These are phyloP conservation scores for Microcebus griseorufus DNA, from an alignment of 2,113 vertebrate genomes.

Conservation along the genomic window DNA sequence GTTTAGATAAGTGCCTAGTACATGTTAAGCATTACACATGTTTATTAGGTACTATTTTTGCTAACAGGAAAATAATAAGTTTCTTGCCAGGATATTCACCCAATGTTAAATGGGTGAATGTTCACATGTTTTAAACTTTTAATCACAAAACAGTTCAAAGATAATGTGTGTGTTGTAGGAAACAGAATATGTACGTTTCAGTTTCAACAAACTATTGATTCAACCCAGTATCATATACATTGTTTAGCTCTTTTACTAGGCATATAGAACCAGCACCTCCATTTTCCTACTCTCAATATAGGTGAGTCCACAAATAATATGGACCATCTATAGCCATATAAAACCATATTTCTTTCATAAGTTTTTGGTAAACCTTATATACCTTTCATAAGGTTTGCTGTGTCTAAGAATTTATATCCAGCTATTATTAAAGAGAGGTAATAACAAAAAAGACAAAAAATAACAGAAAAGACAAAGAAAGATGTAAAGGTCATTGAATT, in stretches of 20 bases:
- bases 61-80: constrained; percentile 16
- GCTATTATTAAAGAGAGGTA: constrained; percentile 3
- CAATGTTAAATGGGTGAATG: background rate
- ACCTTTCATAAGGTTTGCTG: constrained; percentile 26
- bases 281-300: background rate
- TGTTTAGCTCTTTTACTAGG: background rate
- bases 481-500: background rate
- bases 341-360: constrained; percentile 29
- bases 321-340: background rate
- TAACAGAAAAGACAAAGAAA: constrained; percentile 20
- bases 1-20: background rate
- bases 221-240: background rate
- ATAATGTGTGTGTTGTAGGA: background rate
- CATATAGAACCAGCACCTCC: background rate
- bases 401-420: constrained; percentile 3
- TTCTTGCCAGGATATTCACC: background rate
- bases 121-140: constrained; percentile 18
- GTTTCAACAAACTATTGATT: constrained; percentile 10
- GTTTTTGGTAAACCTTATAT: background rate
- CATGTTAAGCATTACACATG: background rate
- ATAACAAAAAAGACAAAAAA: background rate
- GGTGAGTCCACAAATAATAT: background rate
- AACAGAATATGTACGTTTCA: background rate
- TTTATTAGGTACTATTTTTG: background rate
- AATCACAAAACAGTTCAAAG: constrained; percentile 35